phyloP scores from a whole-genome alignment of 2,113 vertebrate genomes.

The Syrrhaptes paradoxus region DNA sequence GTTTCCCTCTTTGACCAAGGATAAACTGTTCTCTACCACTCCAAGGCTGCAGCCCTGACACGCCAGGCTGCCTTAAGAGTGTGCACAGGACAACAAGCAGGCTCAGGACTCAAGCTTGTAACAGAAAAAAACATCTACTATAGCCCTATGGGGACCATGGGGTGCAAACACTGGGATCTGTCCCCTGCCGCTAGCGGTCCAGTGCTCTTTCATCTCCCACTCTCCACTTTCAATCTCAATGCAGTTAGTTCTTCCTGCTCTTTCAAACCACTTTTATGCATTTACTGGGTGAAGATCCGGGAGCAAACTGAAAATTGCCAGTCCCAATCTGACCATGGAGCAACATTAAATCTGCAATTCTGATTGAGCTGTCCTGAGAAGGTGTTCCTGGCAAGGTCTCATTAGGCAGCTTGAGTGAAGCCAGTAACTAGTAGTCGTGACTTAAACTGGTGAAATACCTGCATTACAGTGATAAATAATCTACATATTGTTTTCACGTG shows the following conservation, averaged over 20 bases:
- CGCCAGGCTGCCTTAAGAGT: neutral
- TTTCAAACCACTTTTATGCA: neutral
- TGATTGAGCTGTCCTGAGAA: neutral
- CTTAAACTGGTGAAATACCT: neutral
- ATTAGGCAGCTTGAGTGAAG: neutral
- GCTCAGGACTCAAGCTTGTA: neutral
- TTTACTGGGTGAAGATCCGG: neutral
- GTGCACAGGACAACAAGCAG: neutral
- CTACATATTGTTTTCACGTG: neutral
- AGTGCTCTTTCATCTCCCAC: neutral
- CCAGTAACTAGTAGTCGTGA: neutral
- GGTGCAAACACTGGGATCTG: rapidly evolving
- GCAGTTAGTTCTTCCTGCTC: neutral
- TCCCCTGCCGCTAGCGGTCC: neutral
- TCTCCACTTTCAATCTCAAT: neutral
- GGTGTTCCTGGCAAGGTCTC: neutral
- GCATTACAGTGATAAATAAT: neutral
- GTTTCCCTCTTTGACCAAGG: neutral
- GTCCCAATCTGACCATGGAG: neutral
- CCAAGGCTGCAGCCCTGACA: neutral
- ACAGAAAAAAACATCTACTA: neutral
- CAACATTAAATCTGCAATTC: neutral
- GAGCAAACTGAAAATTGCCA: neutral
- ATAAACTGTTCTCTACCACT: neutral
- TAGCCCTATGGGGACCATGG: rapidly evolving